phyloP scores from a whole-genome alignment of 2,797 vertebrate species.

The Ptychobarbus kaznakovi region DNA sequence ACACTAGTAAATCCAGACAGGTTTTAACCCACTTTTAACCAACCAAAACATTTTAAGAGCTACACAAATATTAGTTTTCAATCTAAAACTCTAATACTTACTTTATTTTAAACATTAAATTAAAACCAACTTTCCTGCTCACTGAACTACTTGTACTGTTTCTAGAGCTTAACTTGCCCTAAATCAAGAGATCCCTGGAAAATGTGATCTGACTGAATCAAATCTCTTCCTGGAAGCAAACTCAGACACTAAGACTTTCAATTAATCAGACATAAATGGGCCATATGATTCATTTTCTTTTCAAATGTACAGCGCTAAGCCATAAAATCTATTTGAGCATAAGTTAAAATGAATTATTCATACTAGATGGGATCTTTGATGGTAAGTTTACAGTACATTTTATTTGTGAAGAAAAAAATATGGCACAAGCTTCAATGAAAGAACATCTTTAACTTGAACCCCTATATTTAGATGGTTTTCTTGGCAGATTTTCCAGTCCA shows the following conservation, averaged over 20 bases:
- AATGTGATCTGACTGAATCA: conserved; percentile 22
- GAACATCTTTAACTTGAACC: background rate
- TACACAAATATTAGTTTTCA: background rate
- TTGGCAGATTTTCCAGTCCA: conserved; percentile 22
- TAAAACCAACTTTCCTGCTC: background rate
- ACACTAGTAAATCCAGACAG: background rate
- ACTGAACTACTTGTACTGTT: background rate
- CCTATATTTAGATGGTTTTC: background rate
- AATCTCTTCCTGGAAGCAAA: conserved; percentile 39
- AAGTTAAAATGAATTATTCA: conserved; percentile 10
- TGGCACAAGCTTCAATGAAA: conserved; percentile 1
- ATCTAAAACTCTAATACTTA: background rate
- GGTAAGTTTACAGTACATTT: background rate
- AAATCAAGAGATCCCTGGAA: conserved; percentile 30
- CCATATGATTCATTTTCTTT: background rate
- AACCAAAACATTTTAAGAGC: background rate
- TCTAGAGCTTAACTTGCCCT: background rate
- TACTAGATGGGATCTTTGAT: background rate
- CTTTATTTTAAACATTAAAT: background rate
- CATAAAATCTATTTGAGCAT: conserved; percentile 15
- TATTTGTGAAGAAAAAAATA: conserved; percentile 9
- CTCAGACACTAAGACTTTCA: conserved; percentile 35
- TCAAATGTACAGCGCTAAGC: conserved; percentile 8
- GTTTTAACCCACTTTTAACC: background rate
- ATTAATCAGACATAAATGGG: conserved; percentile 22